Percentiles rank a stretch among this genome's conserved stretches.
These are phyloP conservation scores for Toxotes lorentzi DNA, from an alignment of 2,797 vertebrate species.

Conservation along the genomic window DNA sequence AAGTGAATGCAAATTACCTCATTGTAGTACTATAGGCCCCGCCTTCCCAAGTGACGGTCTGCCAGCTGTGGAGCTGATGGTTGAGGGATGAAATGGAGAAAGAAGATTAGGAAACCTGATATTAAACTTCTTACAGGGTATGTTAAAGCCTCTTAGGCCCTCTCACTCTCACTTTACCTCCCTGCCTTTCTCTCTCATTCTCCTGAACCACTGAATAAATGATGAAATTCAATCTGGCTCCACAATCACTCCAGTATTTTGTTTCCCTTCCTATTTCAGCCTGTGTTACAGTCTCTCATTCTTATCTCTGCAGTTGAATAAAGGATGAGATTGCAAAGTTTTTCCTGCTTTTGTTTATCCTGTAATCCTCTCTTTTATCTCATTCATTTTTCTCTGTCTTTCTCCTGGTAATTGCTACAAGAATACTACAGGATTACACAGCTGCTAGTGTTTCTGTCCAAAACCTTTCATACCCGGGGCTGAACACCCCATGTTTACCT, in stretches of 20 bases:
- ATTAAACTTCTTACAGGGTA: conserved; percentile 65
- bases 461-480: conserved; percentile 3
- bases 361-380: conserved; percentile 28
- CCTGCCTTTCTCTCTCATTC: conserved; percentile 46
- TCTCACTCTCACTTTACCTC: conserved; percentile 49
- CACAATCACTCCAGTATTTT: conserved; percentile 61
- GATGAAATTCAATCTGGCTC: conserved; percentile 71
- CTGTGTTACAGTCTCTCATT: conserved; percentile 34
- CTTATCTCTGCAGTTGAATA: conserved; percentile 52
- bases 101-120: conserved; percentile 71
- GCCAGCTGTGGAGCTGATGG: conserved; percentile 57
- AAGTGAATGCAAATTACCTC: conserved; percentile 53
- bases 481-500: not conserved
- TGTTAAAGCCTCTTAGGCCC: conserved; percentile 66
- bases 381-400: conserved; percentile 16
- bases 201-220: conserved; percentile 75
- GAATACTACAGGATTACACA: not conserved
- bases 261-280: conserved; percentile 49
- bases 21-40: conserved; percentile 17
- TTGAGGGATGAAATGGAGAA: conserved; percentile 59
- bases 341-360: conserved; percentile 39
- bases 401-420: conserved; percentile 25
- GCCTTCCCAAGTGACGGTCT: conserved; percentile 23
- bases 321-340: conserved; percentile 36
- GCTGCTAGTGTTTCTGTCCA: not conserved